phyloP scores from a whole-genome alignment of 2,888 invertebrate species.

The Tenthredo amoena region DNA sequence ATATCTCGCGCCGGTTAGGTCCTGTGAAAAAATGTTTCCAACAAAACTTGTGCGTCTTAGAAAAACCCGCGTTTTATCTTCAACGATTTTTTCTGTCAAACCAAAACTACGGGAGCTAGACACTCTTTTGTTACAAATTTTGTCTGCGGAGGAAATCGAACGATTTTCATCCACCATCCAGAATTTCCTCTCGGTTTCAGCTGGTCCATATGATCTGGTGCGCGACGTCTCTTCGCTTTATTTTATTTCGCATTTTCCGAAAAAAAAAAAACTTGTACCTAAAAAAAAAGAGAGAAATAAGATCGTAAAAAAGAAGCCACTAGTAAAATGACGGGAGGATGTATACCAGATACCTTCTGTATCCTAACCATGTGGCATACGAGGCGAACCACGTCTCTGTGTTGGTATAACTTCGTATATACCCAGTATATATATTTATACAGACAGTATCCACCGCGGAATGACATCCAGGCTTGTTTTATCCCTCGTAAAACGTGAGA shows the following conservation, averaged over 20 bases:
- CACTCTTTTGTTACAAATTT: background rate
- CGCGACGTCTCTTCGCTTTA: no score
- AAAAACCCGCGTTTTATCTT: background rate
- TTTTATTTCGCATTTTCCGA: no score
- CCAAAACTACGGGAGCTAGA: background rate
- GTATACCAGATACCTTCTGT: background rate
- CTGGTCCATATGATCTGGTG: no score
- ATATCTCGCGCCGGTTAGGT: background rate
- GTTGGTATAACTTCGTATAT: background rate
- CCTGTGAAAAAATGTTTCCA: background rate
- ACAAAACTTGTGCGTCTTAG: background rate
- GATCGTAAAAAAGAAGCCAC: background rate
- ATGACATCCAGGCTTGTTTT: conserved; percentile 62
- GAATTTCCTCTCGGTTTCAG: no score
- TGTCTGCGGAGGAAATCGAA: no score
- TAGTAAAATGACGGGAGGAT: conserved; percentile 1
- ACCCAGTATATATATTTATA: conserved; percentile 27
- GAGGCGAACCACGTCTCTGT: background rate
- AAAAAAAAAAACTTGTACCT: background rate
- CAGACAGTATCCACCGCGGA: conserved; percentile 54
- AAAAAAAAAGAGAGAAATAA: background rate
- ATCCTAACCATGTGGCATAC: background rate
- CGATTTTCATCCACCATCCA: no score
- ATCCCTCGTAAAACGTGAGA: conserved; percentile 65
- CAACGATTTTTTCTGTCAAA: background rate